Conservation (phyloP, 2,797 vertebrate genomes). For the Pseudochirops corinnae region DNA sequence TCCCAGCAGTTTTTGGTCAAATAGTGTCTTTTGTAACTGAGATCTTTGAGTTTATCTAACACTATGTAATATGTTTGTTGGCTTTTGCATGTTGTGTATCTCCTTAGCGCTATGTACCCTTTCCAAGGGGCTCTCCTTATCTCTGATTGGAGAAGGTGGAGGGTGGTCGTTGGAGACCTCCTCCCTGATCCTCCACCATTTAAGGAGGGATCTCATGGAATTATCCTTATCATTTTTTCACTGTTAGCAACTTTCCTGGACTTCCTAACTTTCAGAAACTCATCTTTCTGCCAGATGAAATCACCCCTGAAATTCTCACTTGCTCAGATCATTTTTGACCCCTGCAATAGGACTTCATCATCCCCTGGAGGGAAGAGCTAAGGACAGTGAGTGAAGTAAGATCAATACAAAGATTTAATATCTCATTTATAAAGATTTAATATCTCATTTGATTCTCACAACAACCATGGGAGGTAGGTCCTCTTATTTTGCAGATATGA, state of each 20-base stretch:
- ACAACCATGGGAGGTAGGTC: not conserved
- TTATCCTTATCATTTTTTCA: not conserved
- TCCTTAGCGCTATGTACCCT: too few species aligned
- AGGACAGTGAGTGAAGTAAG: not conserved
- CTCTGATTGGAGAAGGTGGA: not conserved
- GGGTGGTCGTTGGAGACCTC: too few species aligned
- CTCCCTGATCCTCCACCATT: too few species aligned
- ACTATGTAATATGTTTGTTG: too few species aligned
- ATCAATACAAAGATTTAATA: not conserved
- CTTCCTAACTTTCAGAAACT: not conserved
- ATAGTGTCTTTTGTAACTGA: too few species aligned
- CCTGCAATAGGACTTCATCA: too few species aligned
- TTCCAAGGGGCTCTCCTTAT: too few species aligned
- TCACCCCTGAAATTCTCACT: not conserved
- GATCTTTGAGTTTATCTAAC: too few species aligned
- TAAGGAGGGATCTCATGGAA: too few species aligned
- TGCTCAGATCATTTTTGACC: not conserved
- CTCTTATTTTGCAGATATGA: not conserved
- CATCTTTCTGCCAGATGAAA: not conserved
- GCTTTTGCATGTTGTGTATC: too few species aligned
- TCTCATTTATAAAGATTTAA: not conserved
- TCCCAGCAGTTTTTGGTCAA: too few species aligned
- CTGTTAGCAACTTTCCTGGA: not conserved
- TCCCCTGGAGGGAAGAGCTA: not conserved
- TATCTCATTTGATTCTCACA: not conserved